Evolutionary conservation across 2,113 vertebrate genomes (phyloP).

Genomic region (Pelmatolapia mariae): DNA sequence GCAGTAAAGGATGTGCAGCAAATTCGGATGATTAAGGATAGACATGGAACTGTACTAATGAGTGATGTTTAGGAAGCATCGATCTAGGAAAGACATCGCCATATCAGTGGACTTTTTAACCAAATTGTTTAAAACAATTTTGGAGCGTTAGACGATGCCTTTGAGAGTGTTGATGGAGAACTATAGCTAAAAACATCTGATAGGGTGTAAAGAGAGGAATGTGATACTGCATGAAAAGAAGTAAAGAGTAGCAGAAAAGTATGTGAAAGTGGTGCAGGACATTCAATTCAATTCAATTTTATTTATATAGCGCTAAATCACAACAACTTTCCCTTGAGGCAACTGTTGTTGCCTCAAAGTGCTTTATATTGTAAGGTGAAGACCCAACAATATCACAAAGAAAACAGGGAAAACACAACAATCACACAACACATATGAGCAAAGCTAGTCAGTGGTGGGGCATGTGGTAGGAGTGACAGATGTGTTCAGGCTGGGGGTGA

Average conservation of each 20-base stretch:
- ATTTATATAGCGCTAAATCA: neutral
- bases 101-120: neutral
- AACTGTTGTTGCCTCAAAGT: neutral
- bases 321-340: neutral
- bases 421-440: neutral
- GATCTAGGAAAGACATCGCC: neutral
- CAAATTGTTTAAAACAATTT: neutral
- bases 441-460: neutral
- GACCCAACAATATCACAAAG: neutral
- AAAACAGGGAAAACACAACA: neutral
- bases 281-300: neutral
- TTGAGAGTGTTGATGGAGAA: neutral
- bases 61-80: neutral
- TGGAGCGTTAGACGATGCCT: fast-evolving
- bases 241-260: neutral
- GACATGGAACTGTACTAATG: neutral
- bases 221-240: neutral
- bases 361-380: neutral
- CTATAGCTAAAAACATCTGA: neutral
- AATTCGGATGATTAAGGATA: neutral
- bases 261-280: neutral
- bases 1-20: neutral
- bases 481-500: neutral
- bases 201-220: neutral
- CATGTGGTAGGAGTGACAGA: neutral